Evolutionary conservation across 2,113 vertebrate species (phyloP).

Genomic region (Malurus melanocephalus): DNA sequence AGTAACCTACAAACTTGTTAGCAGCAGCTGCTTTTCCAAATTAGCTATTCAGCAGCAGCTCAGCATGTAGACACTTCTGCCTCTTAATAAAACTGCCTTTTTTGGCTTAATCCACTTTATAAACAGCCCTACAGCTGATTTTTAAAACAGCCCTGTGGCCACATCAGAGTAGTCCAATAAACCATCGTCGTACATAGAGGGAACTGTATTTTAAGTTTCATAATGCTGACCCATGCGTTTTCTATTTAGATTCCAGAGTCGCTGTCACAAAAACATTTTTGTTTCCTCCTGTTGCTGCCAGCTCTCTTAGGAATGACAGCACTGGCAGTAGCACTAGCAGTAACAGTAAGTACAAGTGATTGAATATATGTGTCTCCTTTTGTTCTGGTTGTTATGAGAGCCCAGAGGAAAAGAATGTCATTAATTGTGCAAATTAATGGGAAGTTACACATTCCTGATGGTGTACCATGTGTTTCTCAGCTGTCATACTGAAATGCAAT

Average conservation of each 20-base stretch:
- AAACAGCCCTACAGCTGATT: background rate
- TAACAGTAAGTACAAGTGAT: conserved; percentile 75
- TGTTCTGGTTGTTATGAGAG: conserved; percentile 59
- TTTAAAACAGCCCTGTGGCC: background rate
- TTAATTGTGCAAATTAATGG: conserved; percentile 52
- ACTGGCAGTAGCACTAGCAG: conserved; percentile 73
- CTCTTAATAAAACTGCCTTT: background rate
- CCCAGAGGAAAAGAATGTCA: conserved; percentile 38
- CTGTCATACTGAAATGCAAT: conserved; percentile 12
- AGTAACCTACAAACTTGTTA: background rate
- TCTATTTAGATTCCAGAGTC: conserved; percentile 80
- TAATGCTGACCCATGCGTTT: conserved; percentile 69
- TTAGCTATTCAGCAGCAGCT: background rate
- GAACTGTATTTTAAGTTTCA: conserved; percentile 44
- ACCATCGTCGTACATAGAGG: background rate
- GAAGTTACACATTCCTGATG: conserved; percentile 37
- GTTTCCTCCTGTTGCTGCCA: conserved; percentile 81
- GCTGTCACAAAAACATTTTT: conserved; percentile 80
- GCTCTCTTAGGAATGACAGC: conserved; percentile 81
- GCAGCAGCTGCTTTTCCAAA: background rate
- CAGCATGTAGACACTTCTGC: background rate
- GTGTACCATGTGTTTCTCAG: conserved; percentile 52
- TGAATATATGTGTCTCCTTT: conserved; percentile 65
- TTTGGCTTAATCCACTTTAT: background rate
- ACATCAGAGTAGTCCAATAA: background rate